Evolutionary conservation across 2,797 vertebrate genomes (phyloP).

Genomic region (Anniella stebbinsi): DNA sequence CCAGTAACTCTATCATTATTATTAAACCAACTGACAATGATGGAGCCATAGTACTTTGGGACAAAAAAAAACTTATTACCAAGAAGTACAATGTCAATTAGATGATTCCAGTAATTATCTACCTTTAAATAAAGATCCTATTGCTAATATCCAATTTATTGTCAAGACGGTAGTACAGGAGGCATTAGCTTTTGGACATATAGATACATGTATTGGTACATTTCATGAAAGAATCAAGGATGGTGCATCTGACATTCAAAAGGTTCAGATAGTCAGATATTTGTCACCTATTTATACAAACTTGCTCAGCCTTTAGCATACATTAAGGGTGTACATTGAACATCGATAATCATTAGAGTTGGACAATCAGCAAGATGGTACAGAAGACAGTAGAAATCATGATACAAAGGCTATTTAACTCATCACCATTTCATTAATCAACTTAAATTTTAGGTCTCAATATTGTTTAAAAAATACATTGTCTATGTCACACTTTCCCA

Average conservation of each 20-base stretch:
- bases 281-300: neutral
- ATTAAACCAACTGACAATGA: too few species aligned
- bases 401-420: neutral
- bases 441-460: conserved; percentile 24
- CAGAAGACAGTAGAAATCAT: neutral
- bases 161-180: too few species aligned
- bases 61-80: too few species aligned
- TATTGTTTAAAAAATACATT: conserved; percentile 30
- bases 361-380: neutral
- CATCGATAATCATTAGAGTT: neutral
- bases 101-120: too few species aligned
- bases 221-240: neutral
- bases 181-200: too few species aligned
- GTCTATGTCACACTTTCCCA: conserved; percentile 48
- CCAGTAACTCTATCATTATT: too few species aligned
- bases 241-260: neutral
- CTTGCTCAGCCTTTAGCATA: neutral
- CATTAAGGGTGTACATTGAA: neutral
- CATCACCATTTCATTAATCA: conserved; percentile 14
- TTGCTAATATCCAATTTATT: too few species aligned
- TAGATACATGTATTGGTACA: too few species aligned
- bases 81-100: too few species aligned
- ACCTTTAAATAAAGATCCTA: too few species aligned
- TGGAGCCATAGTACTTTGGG: too few species aligned
- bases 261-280: neutral